Evolutionary conservation across 1,140 invertebrate genomes (phyloP).

Genomic region (Periplaneta americana): DNA sequence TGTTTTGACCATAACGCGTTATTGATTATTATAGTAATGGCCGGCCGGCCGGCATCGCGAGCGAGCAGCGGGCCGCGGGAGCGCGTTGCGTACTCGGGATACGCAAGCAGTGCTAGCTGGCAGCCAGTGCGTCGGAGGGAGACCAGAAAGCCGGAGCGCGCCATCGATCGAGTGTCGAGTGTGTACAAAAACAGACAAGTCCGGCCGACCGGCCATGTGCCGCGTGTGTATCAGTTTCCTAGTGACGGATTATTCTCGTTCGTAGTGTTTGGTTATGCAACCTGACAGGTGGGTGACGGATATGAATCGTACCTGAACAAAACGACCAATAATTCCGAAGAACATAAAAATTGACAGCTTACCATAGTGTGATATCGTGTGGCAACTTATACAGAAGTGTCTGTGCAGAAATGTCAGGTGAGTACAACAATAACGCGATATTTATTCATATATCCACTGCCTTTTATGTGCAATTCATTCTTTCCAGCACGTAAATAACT

Average conservation of each 20-base stretch:
- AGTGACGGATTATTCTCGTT: background rate
- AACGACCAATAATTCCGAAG: too few species aligned
- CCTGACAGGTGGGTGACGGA: background rate
- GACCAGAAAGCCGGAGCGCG: background rate
- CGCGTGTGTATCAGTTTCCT: background rate
- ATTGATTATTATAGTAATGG: too few species aligned
- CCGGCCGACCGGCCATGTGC: background rate
- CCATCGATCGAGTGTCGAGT: background rate
- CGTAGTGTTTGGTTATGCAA: background rate
- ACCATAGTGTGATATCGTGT: background rate
- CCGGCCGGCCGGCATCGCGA: too few species aligned
- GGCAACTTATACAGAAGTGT: background rate
- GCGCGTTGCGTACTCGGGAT: background rate
- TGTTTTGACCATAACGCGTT: too few species aligned
- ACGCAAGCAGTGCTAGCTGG: background rate
- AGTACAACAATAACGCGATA: too few species aligned
- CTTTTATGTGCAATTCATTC: too few species aligned
- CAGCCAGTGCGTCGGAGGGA: background rate
- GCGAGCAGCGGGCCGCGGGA: background rate
- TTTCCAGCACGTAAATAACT: too few species aligned
- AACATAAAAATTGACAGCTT: background rate
- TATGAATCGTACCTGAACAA: background rate
- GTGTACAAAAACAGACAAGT: too few species aligned
- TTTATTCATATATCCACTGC: too few species aligned
- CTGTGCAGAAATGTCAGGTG: background rate